Evolutionary conservation across 2,113 vertebrate genomes (phyloP), one percentile per base, ranked within the genome.

Genomic region (Zosterops japonicus): DNA sequence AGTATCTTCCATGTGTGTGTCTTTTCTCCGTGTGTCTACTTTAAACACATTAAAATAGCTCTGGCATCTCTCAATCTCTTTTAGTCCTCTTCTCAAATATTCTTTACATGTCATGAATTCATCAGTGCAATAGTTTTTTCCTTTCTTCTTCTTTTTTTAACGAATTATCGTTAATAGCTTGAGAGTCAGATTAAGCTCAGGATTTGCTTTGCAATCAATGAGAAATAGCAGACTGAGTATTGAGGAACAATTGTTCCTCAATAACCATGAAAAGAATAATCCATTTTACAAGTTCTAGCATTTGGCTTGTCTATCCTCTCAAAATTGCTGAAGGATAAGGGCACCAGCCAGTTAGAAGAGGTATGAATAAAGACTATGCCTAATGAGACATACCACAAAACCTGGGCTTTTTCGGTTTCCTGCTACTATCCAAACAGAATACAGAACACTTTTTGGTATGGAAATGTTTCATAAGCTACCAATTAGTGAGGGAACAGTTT

Each of bases 171-270:
- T 87, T 75, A 75, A 64, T 36, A 82, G 7, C 44, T 60, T 64
- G 49, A 79, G 44, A 85, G 27, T 74, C 39, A 71, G 31, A 72
- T 87, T 76, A 94, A 93, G 63, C 23, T 84, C 47, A 74, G 57
- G 55, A 89, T 92, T 85, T 96, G 28, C 67, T 83, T 93, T 91
- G 20, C 67, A 82, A 70, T 88, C 93, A 79, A 60, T 93, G 75
- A 90, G 55, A 94, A 96, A 91, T 50, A 80, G 8, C 29, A 91
- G 39, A 33, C 29, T 85, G 77, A 74, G 59, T 87, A 91, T 63
- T 59, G 82, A 93, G 57, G 81, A 91, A 55, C 67, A 89, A 79
- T 64, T 90, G 50, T 53, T 95, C 55, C 46, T 95, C 88, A 83
- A 87, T 79, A 91, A 88, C 33, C 49, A 53, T 78, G 71, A 75